Percentiles rank a stretch among this genome's conserved stretches.
Evolutionary conservation across 2,888 invertebrate genomes (phyloP).

Genomic region (Nymphalis polychloros): DNA sequence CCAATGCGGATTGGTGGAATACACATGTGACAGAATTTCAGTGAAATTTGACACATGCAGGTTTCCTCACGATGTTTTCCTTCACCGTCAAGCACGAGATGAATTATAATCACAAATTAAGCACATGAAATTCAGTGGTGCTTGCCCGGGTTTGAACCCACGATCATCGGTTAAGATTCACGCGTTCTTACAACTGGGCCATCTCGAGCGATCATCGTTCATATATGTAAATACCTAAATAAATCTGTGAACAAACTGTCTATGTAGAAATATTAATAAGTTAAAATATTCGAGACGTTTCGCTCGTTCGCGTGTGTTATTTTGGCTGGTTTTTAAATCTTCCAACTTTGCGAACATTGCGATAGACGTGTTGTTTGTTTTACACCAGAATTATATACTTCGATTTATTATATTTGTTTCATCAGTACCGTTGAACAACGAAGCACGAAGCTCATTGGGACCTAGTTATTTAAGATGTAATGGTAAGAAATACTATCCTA

Average conservation of each 20-base stretch:
- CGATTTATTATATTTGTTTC: slow-evolving; percentile 16
- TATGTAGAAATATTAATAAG: background rate
- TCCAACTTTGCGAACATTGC: slow-evolving; percentile 19
- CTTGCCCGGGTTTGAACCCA: no score
- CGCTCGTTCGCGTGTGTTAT: slow-evolving; percentile 35
- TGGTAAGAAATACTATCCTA: background rate
- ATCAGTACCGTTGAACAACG: background rate
- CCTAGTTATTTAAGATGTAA: background rate
- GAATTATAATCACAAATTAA: no score
- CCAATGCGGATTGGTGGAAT: no score
- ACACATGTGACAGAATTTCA: no score
- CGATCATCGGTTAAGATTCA: no score
- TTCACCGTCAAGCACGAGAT: no score
- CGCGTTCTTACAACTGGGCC: no score
- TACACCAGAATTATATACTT: slow-evolving; percentile 13
- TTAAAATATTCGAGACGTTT: background rate
- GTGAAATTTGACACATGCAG: no score
- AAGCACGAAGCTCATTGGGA: background rate
- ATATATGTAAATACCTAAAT: background rate
- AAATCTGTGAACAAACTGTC: background rate
- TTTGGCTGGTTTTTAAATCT: slow-evolving; percentile 35
- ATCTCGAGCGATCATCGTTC: no score
- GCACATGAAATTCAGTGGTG: no score
- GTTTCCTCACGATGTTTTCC: no score
- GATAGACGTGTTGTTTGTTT: slow-evolving; percentile 22